Conservation (phyloP, 1,140 invertebrate genomes). For the Drosophila ercepeae region DNA sequence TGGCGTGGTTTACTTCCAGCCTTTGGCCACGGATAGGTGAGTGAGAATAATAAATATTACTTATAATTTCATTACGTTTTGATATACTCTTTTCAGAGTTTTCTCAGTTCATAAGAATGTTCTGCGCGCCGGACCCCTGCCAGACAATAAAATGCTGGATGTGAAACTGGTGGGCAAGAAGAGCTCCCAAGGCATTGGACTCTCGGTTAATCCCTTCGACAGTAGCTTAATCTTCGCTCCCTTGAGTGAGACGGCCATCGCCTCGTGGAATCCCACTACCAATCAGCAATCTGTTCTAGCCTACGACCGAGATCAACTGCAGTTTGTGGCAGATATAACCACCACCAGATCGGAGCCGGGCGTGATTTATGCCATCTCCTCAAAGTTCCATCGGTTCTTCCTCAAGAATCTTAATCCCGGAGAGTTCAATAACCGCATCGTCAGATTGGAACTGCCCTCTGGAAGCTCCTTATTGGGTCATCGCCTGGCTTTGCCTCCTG, state of each 20-base stretch:
- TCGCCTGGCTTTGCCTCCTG: conserved; percentile 26
- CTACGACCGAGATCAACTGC: conserved; percentile 88
- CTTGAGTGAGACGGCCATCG: conserved; percentile 90
- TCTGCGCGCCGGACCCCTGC: conserved; percentile 88
- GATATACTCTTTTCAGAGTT: conserved; percentile 84
- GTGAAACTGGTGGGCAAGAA: conserved; percentile 91
- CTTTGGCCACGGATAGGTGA: conserved; percentile 91
- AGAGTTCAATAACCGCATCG: conserved; percentile 87
- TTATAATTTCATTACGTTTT: neutral
- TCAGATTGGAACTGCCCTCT: conserved; percentile 84
- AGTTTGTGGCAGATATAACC: conserved; percentile 90
- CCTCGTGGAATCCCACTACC: conserved; percentile 89
- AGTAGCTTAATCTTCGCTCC: conserved; percentile 90
- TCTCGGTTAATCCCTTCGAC: conserved; percentile 88
- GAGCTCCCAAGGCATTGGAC: conserved; percentile 90
- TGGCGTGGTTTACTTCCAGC: conserved; percentile 90
- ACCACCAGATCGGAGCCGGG: conserved; percentile 87
- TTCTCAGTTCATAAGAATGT: conserved; percentile 90
- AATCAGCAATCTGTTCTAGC: conserved; percentile 88
- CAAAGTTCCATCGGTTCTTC: conserved; percentile 92
- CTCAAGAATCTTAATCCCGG: conserved; percentile 85
- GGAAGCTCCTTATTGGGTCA: conserved; percentile 28
- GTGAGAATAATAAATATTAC: neutral
- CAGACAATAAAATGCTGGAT: conserved; percentile 88
- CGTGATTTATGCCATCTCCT: conserved; percentile 88